Percentiles rank a stretch among this genome's conserved stretches.
phyloP scores from a whole-genome alignment of 2,113 vertebrate species.

The Leucosticte australis region DNA sequence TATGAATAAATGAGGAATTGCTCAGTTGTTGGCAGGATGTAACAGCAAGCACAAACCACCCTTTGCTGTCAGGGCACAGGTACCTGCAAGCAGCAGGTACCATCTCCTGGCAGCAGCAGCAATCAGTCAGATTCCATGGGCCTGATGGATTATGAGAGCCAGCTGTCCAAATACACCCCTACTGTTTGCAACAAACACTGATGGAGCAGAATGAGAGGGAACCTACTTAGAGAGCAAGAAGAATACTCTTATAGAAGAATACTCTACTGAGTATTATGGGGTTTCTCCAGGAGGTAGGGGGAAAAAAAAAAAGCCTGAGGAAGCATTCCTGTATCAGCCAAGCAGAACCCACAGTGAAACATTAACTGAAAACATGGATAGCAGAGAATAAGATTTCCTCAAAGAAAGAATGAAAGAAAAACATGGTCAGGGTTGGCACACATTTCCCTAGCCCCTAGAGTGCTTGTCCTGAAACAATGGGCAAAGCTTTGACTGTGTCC shows the following conservation, averaged over 20 bases:
- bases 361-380: background rate
- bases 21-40: background rate
- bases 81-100: background rate
- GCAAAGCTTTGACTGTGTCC: background rate
- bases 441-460: background rate
- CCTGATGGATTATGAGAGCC: background rate
- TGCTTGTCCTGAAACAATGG: background rate
- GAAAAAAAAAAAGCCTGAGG: accelerated
- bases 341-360: background rate
- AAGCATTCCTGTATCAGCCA: background rate
- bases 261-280: background rate
- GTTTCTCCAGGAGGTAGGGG: background rate
- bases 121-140: background rate
- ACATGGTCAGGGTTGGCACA: background rate
- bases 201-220: background rate
- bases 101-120: background rate
- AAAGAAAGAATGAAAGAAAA: background rate
- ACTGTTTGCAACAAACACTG: background rate
- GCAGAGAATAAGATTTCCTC: background rate
- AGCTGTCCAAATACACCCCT: background rate
- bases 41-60: background rate
- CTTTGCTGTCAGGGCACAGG: background rate
- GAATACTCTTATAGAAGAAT: background rate
- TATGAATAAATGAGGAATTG: background rate
- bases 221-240: background rate